Evolutionary conservation across 2,888 invertebrate species (phyloP).

Genomic region (Lepetodrilus schrolli): DNA sequence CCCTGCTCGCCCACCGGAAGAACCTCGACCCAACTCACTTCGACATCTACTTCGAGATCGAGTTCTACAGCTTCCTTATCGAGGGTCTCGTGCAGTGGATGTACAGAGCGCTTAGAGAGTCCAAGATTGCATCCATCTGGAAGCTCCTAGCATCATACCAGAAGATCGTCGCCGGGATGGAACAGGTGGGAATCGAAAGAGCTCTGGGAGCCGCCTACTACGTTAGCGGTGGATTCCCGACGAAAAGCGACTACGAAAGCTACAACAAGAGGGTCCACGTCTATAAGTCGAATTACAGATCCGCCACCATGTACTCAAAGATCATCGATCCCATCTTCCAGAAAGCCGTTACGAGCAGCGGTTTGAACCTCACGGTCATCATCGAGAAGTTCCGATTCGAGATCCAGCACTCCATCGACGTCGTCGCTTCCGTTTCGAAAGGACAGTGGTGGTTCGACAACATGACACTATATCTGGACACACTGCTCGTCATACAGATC

Average conservation of each 20-base stretch:
- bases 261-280: constrained; percentile 89
- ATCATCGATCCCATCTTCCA: constrained; percentile 81
- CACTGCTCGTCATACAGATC: constrained; percentile 84
- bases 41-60: constrained; percentile 60
- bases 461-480: constrained; percentile 87
- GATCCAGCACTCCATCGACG: constrained; percentile 45
- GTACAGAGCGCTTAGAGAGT: constrained; percentile 61
- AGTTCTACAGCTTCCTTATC: constrained; percentile 61
- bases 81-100: constrained; percentile 62
- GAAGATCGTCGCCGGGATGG: constrained; percentile 89
- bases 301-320: constrained; percentile 87
- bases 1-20: constrained; percentile 57
- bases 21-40: constrained; percentile 50
- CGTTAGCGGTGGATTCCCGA: constrained; percentile 83
- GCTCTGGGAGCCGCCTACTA: constrained; percentile 92
- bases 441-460: constrained; percentile 88
- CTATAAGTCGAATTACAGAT: constrained; percentile 87
- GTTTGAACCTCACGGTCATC: constrained; percentile 77
- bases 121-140: constrained; percentile 64
- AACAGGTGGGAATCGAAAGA: constrained; percentile 90
- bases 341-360: constrained; percentile 81
- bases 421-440: constrained; percentile 38
- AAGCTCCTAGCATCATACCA: constrained; percentile 85
- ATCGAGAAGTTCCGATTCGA: constrained; percentile 82
- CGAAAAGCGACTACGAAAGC: constrained; percentile 82